Percentiles rank a stretch among this genome's conserved stretches.
Evolutionary conservation across 1,140 invertebrate genomes (phyloP).

Genomic region (Gyrodactylus salaris): DNA sequence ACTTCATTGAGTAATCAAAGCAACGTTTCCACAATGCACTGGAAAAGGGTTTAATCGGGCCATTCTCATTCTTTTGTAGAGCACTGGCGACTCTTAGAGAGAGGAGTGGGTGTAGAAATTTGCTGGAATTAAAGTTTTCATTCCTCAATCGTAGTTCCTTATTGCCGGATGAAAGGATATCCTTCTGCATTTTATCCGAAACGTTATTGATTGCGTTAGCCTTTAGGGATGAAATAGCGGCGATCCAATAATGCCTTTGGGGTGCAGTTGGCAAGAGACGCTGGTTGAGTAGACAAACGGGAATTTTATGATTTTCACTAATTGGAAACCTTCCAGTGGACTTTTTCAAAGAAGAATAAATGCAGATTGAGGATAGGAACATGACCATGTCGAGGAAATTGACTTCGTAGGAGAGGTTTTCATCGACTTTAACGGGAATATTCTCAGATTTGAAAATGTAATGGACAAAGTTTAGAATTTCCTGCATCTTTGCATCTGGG

Average conservation of each 20-base stretch:
- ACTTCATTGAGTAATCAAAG: background rate
- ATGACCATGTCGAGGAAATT: background rate
- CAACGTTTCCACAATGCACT: background rate
- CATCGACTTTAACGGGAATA: background rate
- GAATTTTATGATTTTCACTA: background rate
- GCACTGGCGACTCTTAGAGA: background rate
- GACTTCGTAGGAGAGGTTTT: background rate
- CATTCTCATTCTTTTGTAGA: background rate
- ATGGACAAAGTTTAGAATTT: background rate
- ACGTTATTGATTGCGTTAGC: background rate
- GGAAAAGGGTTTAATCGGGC: background rate
- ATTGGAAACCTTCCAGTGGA: background rate
- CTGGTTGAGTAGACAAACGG: background rate
- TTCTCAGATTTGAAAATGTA: background rate
- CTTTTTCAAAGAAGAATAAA: background rate
- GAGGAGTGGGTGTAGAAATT: background rate
- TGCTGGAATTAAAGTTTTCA: background rate
- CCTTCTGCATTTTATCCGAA: background rate
- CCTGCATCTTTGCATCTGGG: background rate
- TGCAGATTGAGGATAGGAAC: background rate
- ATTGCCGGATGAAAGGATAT: background rate
- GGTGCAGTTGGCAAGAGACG: background rate
- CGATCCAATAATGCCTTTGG: background rate
- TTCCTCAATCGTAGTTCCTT: background rate
- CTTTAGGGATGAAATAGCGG: background rate